A percentile compares a stretch with the other conserved stretches of the same genome.
phyloP scores from a whole-genome alignment of 1,140 invertebrate genomes.

The Pseudobourletiella spinata region DNA sequence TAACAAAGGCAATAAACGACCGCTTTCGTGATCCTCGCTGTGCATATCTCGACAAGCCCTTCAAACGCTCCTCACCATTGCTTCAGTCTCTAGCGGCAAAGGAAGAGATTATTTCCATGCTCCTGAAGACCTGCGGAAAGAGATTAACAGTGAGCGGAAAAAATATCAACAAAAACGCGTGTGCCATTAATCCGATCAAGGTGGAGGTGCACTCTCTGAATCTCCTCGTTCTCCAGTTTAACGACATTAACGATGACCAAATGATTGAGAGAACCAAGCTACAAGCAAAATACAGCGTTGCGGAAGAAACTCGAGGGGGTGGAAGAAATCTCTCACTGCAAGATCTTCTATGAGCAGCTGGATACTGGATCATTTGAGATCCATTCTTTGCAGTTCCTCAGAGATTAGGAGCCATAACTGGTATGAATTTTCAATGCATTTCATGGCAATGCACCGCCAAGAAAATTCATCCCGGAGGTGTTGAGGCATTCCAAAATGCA shows the following conservation, averaged over 20 bases:
- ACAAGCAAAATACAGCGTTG: not conserved
- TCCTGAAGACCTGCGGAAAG: not conserved
- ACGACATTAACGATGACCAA: not conserved
- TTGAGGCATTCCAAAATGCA: too few species aligned
- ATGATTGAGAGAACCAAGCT: not conserved
- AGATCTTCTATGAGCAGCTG: slow-evolving; percentile 1
- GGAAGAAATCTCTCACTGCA: not conserved
- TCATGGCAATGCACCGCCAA: slow-evolving; percentile 32
- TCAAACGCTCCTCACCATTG: not conserved
- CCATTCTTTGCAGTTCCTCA: not conserved
- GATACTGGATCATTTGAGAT: not conserved
- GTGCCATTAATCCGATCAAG: slow-evolving; percentile 18
- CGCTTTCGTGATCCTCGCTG: not conserved
- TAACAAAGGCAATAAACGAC: not conserved
- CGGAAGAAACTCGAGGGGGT: not conserved
- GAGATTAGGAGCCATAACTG: slow-evolving; percentile 24
- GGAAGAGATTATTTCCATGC: slow-evolving; percentile 2
- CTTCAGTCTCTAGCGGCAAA: slow-evolving; percentile 1
- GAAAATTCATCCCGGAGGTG: too few species aligned
- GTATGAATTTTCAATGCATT: slow-evolving; percentile 24
- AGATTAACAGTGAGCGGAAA: not conserved
- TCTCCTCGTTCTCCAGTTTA: slow-evolving; percentile 1
- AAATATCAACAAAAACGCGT: not conserved
- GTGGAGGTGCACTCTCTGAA: slow-evolving; percentile 1
- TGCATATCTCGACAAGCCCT: not conserved